A percentile compares a stretch with the other conserved stretches of the same genome.
Evolutionary conservation across 2,888 invertebrate species (phyloP).

Genomic region (Muscina levida): DNA sequence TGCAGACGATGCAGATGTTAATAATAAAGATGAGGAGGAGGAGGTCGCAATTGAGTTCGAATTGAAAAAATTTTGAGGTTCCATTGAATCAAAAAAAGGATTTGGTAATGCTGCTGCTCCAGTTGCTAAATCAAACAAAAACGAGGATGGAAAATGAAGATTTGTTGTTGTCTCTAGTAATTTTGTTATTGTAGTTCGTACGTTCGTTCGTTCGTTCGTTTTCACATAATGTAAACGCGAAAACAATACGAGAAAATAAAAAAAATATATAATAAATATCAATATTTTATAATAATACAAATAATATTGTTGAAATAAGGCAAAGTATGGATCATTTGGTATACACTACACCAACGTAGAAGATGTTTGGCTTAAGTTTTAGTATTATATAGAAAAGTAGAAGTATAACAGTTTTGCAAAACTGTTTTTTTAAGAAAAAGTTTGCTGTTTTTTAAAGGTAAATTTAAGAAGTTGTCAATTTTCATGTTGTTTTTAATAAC

Average conservation of each 20-base stretch:
- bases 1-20: conserved; percentile 68
- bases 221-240: conserved; percentile 6
- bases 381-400: too few relatives aligned
- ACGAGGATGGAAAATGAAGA: conserved; percentile 63
- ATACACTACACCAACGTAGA: too few relatives aligned
- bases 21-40: conserved; percentile 55
- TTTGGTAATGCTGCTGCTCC: conserved; percentile 75
- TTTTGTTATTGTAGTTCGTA: conserved; percentile 19
- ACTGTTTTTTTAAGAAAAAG: too few relatives aligned
- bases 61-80: conserved; percentile 63
- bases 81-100: conserved; percentile 78
- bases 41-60: conserved; percentile 50
- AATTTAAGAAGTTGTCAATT: too few relatives aligned
- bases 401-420: too few relatives aligned
- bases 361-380: too few relatives aligned
- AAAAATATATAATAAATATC: not conserved
- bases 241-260: conserved; percentile 33
- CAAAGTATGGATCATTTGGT: too few relatives aligned
- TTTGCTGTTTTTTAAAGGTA: too few relatives aligned
- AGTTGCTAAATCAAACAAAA: conserved; percentile 52
- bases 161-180: conserved; percentile 49
- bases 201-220: not conserved
- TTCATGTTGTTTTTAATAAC: not conserved
- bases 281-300: not conserved
- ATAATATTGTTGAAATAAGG: not conserved